Percentiles rank a stretch among this genome's conserved stretches.
These are phyloP conservation scores for Laspeyria flexula DNA, from an alignment of 2,888 invertebrate genomes.

Conservation along the genomic window DNA sequence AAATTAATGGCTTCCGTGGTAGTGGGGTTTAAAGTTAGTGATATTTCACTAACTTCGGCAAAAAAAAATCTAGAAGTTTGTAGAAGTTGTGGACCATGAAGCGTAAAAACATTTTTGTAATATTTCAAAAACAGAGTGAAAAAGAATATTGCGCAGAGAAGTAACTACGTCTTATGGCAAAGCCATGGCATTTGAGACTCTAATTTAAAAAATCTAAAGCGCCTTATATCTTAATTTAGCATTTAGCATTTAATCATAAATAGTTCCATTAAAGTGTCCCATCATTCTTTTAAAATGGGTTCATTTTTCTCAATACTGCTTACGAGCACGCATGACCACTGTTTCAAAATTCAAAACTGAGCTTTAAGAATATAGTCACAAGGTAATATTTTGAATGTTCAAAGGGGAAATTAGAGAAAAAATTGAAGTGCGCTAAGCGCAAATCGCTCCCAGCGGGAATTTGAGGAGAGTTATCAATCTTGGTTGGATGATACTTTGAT, in stretches of 20 bases:
- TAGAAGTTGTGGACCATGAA: too few species aligned
- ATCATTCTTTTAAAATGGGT: constrained; percentile 79
- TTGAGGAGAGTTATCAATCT: constrained; percentile 78
- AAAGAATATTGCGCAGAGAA: too few species aligned
- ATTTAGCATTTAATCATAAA: constrained; percentile 61
- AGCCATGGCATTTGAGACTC: too few species aligned
- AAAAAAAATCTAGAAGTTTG: too few species aligned
- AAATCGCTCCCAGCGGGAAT: constrained; percentile 78
- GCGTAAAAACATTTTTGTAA: too few species aligned
- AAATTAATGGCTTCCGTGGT: too few species aligned
- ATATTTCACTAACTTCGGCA: too few species aligned
- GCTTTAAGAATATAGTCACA: constrained; percentile 19
- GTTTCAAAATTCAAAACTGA: constrained; percentile 15
- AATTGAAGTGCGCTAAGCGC: constrained; percentile 64
- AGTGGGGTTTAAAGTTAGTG: too few species aligned
- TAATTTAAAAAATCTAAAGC: too few species aligned
- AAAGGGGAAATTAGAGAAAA: constrained; percentile 57
- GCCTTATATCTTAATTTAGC: neutral
- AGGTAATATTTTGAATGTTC: constrained; percentile 37
- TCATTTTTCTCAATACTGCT: constrained; percentile 73
- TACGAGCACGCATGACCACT: constrained; percentile 71
- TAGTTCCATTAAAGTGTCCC: constrained; percentile 67
- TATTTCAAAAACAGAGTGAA: too few species aligned
- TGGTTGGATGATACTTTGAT: constrained; percentile 59
- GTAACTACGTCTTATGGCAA: too few species aligned